These are phyloP conservation scores for Sternarchorhynchus goeldii DNA, from an alignment of 2,797 vertebrate species.

Conservation along the genomic window DNA sequence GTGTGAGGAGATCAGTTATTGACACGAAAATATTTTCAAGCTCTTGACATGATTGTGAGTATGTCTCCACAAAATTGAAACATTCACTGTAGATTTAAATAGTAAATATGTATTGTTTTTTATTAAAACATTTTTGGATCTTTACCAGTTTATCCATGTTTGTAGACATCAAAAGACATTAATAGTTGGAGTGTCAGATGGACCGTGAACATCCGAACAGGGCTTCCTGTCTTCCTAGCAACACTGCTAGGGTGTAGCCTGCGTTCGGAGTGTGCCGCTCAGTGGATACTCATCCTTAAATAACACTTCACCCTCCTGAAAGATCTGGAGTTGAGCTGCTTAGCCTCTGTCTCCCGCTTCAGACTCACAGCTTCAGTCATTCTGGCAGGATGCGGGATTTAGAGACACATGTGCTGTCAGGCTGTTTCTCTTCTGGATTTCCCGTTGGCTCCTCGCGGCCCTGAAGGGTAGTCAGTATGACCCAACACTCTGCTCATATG, in stretches of 20 bases:
- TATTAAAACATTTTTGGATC: too few relatives aligned
- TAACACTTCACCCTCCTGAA: conserved; percentile 29
- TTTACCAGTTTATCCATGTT: not conserved
- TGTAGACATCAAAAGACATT: not conserved
- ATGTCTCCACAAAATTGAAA: not conserved
- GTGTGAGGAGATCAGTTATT: not conserved
- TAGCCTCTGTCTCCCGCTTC: conserved; percentile 20
- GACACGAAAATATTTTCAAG: not conserved
- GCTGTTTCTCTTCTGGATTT: too few relatives aligned
- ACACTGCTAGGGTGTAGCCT: not conserved
- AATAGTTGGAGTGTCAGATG: not conserved
- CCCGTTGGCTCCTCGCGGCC: too few relatives aligned
- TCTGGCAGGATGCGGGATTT: conserved; percentile 10
- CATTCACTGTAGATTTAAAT: too few relatives aligned
- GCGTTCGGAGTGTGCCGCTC: not conserved
- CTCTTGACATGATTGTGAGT: not conserved
- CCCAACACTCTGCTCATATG: too few relatives aligned
- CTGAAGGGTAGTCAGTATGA: too few relatives aligned
- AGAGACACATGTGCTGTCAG: too few relatives aligned
- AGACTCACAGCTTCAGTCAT: not conserved
- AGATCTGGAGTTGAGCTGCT: conserved; percentile 27
- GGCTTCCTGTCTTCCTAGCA: too few relatives aligned
- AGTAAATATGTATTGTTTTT: too few relatives aligned
- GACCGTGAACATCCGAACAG: too few relatives aligned
- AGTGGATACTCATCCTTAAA: conserved; percentile 21